These are phyloP conservation scores for Centruroides sculpturatus DNA, from an alignment of 1,140 invertebrate species.

Conservation along the genomic window DNA sequence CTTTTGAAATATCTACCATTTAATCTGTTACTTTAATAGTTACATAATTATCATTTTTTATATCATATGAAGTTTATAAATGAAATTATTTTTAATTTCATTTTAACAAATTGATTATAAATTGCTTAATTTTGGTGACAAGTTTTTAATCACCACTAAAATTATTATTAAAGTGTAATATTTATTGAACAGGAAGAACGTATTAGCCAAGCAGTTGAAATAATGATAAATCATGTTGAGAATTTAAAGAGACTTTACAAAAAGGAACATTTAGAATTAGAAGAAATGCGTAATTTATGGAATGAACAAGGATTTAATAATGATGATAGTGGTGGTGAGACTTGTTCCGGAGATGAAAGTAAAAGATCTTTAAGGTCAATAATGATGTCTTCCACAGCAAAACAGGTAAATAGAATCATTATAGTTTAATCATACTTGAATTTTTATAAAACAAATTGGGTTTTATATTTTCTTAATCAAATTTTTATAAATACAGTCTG, in stretches of 20 bases:
- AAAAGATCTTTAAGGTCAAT: conserved; percentile 1
- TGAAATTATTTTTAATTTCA: too few species aligned
- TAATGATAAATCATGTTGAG: conserved; percentile 38
- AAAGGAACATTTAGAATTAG: conserved; percentile 31
- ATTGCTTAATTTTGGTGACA: too few species aligned
- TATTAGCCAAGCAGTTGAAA: conserved; percentile 35
- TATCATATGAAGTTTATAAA: too few species aligned
- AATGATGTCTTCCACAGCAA: conserved; percentile 1
- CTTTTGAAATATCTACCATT: too few species aligned
- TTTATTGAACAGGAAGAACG: conserved; percentile 29
- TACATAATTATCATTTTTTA: too few species aligned
- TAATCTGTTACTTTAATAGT: too few species aligned
- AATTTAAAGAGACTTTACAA: conserved; percentile 32
- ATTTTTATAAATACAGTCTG: too few species aligned
- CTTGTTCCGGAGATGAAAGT: conserved; percentile 1
- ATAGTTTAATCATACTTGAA: too few species aligned
- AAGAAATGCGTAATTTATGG: conserved; percentile 26
- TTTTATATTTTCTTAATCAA: too few species aligned
- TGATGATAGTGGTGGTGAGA: background rate
- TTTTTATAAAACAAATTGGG: too few species aligned
- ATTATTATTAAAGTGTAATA: conserved; percentile 4
- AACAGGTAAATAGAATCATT: conserved; percentile 1
- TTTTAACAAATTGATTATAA: too few species aligned
- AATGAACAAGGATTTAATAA: conserved; percentile 6
- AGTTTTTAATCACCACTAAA: background rate